These are phyloP conservation scores for Euthynnus affinis DNA, from an alignment of 2,797 vertebrate genomes.

Conservation along the genomic window DNA sequence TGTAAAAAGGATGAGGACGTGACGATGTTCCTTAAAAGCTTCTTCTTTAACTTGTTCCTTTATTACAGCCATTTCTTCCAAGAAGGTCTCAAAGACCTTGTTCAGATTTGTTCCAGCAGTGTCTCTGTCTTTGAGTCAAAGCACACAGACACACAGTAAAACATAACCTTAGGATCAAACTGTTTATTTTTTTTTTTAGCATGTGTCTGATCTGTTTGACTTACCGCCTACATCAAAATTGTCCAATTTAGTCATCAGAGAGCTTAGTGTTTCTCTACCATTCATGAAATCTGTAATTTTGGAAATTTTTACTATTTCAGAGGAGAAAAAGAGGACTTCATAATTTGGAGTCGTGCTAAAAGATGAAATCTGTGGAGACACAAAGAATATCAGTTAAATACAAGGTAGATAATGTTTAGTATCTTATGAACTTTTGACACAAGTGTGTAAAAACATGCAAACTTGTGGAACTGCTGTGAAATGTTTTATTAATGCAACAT, in stretches of 20 bases:
- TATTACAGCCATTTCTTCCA: conserved; percentile 49
- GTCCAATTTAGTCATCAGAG: fast-evolving
- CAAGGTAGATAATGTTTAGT: neutral
- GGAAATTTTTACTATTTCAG: conserved; percentile 40
- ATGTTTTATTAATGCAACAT: conserved; percentile 37
- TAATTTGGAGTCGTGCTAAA: conserved; percentile 79
- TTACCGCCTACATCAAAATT: conserved; percentile 38
- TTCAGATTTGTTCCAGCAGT: conserved; percentile 72
- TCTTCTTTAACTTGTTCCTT: fast-evolving
- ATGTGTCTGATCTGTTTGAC: conserved; percentile 10
- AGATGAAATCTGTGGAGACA: conserved; percentile 69
- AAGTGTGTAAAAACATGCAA: conserved; percentile 14
- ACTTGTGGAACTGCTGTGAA: conserved; percentile 17
- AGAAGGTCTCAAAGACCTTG: conserved; percentile 31
- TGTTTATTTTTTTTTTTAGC: neutral
- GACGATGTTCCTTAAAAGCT: conserved; percentile 64
- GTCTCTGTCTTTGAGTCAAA: conserved; percentile 50
- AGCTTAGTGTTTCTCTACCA: fast-evolving
- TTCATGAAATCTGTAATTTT: conserved; percentile 64
- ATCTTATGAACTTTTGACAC: neutral
- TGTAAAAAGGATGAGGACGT: conserved; percentile 74
- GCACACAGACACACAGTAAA: neutral
- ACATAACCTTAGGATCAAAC: neutral
- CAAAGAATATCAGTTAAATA: conserved; percentile 1
- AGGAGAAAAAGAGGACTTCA: conserved; percentile 76